These are phyloP conservation scores for Leucophora obtusa DNA, from an alignment of 2,888 invertebrate species.

Conservation along the genomic window DNA sequence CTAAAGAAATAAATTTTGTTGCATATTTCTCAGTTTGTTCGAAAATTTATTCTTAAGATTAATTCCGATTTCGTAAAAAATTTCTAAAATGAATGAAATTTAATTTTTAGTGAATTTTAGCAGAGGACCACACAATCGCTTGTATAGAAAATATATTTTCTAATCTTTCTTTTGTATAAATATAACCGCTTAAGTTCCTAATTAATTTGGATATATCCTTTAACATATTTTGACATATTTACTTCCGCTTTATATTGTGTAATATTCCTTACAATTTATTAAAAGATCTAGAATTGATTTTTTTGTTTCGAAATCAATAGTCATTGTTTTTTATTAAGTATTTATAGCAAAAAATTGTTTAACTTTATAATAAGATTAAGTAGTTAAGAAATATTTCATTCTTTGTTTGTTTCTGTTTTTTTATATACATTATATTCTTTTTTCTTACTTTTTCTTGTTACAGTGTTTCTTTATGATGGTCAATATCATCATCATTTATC, in stretches of 20 bases:
- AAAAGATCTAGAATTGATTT: background rate
- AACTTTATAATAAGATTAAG: background rate
- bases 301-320: background rate
- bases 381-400: conserved; percentile 3
- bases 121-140: too few relatives aligned
- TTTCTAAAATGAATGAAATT: too few relatives aligned
- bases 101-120: too few relatives aligned
- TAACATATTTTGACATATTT: background rate
- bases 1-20: too few relatives aligned
- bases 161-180: too few relatives aligned
- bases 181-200: too few relatives aligned
- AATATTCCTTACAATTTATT: conserved; percentile 14
- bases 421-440: background rate
- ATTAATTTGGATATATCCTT: background rate
- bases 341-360: background rate
- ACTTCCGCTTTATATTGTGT: conserved; percentile 12
- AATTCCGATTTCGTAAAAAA: too few relatives aligned
- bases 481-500: conserved; percentile 54
- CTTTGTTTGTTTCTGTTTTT: conserved; percentile 5
- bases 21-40: too few relatives aligned
- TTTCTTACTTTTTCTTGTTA: background rate
- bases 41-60: too few relatives aligned
- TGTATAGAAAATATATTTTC: too few relatives aligned
- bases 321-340: background rate
- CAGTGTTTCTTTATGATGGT: conserved; percentile 26